Base-by-base conservation (phyloP, 2,888 invertebrate species). In the Harpalus rubripes region DNA sequence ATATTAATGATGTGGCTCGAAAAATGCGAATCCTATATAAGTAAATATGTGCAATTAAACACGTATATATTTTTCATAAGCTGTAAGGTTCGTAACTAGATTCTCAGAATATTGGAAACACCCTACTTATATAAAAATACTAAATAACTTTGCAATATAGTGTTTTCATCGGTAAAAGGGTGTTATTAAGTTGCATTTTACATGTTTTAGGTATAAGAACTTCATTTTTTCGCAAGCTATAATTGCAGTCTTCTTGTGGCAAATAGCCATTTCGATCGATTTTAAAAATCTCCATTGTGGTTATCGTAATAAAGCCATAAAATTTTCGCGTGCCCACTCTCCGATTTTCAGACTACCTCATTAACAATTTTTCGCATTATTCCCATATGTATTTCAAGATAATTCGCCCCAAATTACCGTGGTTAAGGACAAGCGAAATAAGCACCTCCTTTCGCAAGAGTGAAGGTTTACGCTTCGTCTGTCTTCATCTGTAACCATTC, bases 241-340 rank as follows among this genome's bases (percentile, higher is more conserved):
- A 52, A 52, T 52, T 52, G 44, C 12, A 12, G 44, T 52, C 44
- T 52, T 12, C 12, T 52, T 8, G 44, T 10, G 2, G 10, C 44
- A 12, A 52, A 52, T 12, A 12, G 12, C 10, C 44, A 52, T 52
- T 52, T 52, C 10, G 44, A 52, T 52, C 44, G 44, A 52, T 12
- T 12, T 52, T 52, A 8, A 52, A 52, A 52, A 10, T 4, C 44
- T 32, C 44, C 44, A 5, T 8, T 12, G 44, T 52, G 61, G 65
- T 65, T 81, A 44, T 81, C 81, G 81, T 81, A 81, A 81, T 81
- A 81, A 81, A 81, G 81, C 65, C 68, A 81, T 81, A 81, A 81
- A 81, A 81, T 81, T 81, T 65, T 81, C 81, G 81, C 63, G 52
- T 81, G 81, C 22, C 44, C 44, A 81, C 26, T 81, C 65, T 68